Evolutionary conservation across 2,888 invertebrate species (phyloP).

Genomic region (Drosophila anomalipes): DNA sequence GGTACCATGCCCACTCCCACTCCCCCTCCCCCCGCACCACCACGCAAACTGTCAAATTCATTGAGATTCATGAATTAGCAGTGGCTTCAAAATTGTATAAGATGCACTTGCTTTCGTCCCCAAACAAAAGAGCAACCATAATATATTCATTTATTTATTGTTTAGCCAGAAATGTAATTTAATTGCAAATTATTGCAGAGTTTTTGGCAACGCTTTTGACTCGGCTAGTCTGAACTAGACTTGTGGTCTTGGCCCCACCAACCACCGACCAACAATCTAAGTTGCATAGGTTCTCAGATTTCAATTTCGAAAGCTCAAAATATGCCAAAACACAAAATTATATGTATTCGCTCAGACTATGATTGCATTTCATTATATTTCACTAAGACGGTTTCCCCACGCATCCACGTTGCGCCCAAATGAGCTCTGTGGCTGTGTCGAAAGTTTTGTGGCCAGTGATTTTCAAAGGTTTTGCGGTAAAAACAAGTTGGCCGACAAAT

Average conservation of each 20-base stretch:
- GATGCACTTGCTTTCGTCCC: background rate
- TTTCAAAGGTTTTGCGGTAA: constrained; percentile 42
- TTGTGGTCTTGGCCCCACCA: background rate
- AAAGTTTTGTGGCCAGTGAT: constrained; percentile 46
- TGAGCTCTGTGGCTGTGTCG: constrained; percentile 34
- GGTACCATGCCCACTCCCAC: no score
- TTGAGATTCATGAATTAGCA: constrained; percentile 61
- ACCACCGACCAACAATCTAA: background rate
- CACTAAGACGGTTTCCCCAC: background rate
- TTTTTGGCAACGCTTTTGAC: constrained; percentile 33
- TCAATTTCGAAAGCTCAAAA: constrained; percentile 39
- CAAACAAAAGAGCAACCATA: background rate
- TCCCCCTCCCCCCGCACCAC: no score
- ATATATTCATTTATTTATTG: constrained; percentile 55
- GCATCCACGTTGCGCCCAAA: constrained; percentile 7
- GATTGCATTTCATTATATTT: constrained; percentile 1
- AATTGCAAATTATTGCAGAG: constrained; percentile 59
- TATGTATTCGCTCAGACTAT: constrained; percentile 17
- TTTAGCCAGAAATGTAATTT: constrained; percentile 58
- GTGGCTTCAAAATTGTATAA: constrained; percentile 12
- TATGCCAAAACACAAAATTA: constrained; percentile 27
- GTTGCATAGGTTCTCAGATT: constrained; percentile 23
- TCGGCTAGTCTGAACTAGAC: constrained; percentile 16
- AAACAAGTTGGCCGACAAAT: constrained; percentile 17
- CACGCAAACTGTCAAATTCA: constrained; percentile 20